These are phyloP conservation scores for Cinclus mexicanus DNA, from an alignment of 2,113 vertebrate species.

Conservation along the genomic window DNA sequence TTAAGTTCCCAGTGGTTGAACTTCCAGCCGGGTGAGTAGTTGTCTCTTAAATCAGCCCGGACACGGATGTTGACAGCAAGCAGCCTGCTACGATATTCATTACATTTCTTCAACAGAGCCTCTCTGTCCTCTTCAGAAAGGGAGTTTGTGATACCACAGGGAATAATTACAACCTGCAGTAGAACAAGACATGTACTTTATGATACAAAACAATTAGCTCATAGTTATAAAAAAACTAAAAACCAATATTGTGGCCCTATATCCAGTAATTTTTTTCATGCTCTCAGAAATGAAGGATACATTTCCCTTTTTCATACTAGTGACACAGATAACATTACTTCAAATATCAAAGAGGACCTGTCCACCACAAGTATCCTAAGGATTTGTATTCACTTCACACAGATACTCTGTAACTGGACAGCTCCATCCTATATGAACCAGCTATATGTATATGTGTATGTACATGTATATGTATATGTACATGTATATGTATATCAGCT, in stretches of 20 bases:
- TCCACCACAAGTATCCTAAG: not conserved
- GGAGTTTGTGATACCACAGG: slow-evolving; percentile 91
- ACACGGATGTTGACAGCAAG: slow-evolving; percentile 79
- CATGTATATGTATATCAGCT: not conserved
- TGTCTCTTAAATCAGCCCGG: slow-evolving; percentile 86
- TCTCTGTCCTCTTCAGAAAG: slow-evolving; percentile 89
- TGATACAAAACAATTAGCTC: not conserved
- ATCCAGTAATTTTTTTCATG: not conserved
- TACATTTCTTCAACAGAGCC: slow-evolving; percentile 84
- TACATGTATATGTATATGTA: too few relatives aligned
- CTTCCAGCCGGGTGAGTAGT: slow-evolving; percentile 99
- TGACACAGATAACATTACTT: not conserved
- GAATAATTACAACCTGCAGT: slow-evolving; percentile 90
- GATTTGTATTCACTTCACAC: not conserved
- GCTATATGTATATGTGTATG: too few relatives aligned
- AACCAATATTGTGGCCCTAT: not conserved
- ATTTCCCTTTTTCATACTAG: not conserved
- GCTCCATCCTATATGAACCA: not conserved
- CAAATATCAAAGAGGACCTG: not conserved
- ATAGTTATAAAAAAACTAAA: not conserved
- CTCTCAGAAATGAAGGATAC: not conserved
- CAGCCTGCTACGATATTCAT: slow-evolving; percentile 81
- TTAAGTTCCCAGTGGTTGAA: slow-evolving; percentile 99
- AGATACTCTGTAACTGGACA: not conserved
- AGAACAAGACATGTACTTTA: not conserved